These are phyloP conservation scores for Drosophila ficusphila DNA, from an alignment of 1,140 invertebrate genomes.

Conservation along the genomic window DNA sequence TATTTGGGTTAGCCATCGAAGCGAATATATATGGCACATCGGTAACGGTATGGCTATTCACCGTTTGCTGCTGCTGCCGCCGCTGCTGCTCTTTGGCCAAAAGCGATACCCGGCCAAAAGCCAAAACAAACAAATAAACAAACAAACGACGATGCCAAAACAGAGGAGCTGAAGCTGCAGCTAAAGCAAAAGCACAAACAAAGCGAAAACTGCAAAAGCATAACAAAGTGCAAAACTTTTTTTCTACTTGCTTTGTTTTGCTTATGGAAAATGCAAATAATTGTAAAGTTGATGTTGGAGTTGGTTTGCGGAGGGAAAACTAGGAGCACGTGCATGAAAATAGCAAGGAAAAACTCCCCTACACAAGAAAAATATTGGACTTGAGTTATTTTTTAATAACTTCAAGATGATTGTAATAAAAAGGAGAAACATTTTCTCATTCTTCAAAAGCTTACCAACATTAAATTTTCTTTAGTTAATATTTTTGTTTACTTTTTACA, in stretches of 20 bases:
- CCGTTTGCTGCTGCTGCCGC: constrained; percentile 4
- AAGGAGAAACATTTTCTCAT: too few relatives aligned
- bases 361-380: neutral
- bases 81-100: constrained; percentile 28
- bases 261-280: constrained; percentile 75
- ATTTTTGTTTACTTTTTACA: too few relatives aligned
- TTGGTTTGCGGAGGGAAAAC: constrained; percentile 13
- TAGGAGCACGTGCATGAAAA: constrained; percentile 59
- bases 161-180: constrained; percentile 38
- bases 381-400: neutral
- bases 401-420: too few relatives aligned
- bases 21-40: constrained; percentile 41
- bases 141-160: constrained; percentile 41
- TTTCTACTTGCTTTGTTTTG: constrained; percentile 45
- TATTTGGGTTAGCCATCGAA: constrained; percentile 79
- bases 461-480: too few relatives aligned
- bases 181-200: constrained; percentile 54
- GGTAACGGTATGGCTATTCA: constrained; percentile 62
- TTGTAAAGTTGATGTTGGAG: constrained; percentile 20
- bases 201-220: constrained; percentile 41
- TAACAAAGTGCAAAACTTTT: constrained; percentile 54
- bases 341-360: neutral
- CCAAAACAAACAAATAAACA: constrained; percentile 49
- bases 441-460: too few relatives aligned
- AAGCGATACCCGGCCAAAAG: constrained; percentile 25